Conservation (phyloP, 2,888 invertebrate species). For the Flexamia atlantica region DNA sequence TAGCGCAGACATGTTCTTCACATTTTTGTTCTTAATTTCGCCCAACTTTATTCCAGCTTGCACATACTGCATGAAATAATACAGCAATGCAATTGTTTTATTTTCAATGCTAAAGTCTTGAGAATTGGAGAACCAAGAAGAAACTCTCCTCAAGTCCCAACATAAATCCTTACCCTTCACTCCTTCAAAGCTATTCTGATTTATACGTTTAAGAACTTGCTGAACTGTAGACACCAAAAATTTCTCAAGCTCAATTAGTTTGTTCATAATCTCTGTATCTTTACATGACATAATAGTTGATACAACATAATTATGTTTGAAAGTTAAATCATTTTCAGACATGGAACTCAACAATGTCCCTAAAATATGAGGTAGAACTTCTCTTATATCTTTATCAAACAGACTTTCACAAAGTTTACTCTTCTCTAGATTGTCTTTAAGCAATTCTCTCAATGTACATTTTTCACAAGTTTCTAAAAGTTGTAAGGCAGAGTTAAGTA, state of each 20-base stretch:
- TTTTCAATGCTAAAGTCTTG: slow-evolving; percentile 64
- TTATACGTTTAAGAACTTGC: neutral
- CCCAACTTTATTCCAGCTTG: slow-evolving; percentile 51
- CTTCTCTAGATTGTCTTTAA: slow-evolving; percentile 35
- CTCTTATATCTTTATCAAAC: slow-evolving; percentile 39
- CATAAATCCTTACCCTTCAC: slow-evolving; percentile 60
- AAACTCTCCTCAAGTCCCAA: slow-evolving; percentile 67
- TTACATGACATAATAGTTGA: slow-evolving; percentile 19
- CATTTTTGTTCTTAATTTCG: slow-evolving; percentile 62
- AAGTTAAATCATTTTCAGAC: slow-evolving; percentile 19
- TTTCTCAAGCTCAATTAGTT: slow-evolving; percentile 8
- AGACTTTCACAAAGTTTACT: neutral
- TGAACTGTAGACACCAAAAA: slow-evolving; percentile 24
- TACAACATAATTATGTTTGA: neutral
- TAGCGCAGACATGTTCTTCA: slow-evolving; percentile 74
- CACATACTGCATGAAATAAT: slow-evolving; percentile 64
- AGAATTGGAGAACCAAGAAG: slow-evolving; percentile 33
- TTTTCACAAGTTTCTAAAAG: slow-evolving; percentile 1
- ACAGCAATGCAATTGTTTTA: slow-evolving; percentile 66
- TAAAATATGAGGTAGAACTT: slow-evolving; percentile 49
- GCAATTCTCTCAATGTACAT: slow-evolving; percentile 23
- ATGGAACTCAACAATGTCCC: slow-evolving; percentile 21
- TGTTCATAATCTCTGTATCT: slow-evolving; percentile 17
- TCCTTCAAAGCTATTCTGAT: neutral
- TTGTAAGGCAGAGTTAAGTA: slow-evolving; percentile 8